These are phyloP conservation scores for Sitta carolinensis DNA, from an alignment of 2,797 vertebrate genomes.

Conservation along the genomic window DNA sequence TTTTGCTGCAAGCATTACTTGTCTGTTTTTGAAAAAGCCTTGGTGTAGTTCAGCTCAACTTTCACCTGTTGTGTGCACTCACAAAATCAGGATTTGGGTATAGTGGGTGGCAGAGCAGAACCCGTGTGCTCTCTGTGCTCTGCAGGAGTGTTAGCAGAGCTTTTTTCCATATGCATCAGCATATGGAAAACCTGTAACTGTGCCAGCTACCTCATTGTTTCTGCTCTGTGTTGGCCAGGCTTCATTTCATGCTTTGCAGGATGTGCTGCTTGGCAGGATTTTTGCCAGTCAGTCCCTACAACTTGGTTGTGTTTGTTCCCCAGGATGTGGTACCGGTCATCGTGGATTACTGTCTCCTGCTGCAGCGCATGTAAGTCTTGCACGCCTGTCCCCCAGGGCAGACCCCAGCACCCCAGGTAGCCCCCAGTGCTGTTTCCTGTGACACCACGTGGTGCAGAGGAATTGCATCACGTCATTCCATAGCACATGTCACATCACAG, in stretches of 20 bases:
- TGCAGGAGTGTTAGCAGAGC: not conserved
- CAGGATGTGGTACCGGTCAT: constrained; percentile 91
- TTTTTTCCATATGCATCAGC: not conserved
- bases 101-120: not conserved
- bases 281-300: not conserved
- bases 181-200: not conserved
- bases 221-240: not conserved
- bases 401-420: not conserved
- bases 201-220: not conserved
- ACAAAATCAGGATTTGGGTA: not conserved
- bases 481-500: not conserved
- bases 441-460: not conserved
- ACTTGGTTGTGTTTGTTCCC: not conserved
- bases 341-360: constrained; percentile 92
- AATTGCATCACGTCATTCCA: not conserved
- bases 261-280: not conserved
- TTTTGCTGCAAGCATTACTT: not conserved
- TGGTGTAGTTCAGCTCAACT: not conserved
- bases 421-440: not conserved
- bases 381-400: not conserved
- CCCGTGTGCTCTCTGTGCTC: not conserved
- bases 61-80: not conserved
- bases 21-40: not conserved
- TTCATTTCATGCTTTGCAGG: not conserved
- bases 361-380: constrained; percentile 89